Conservation (phyloP, 2,113 vertebrate species). For the Romanogobio albipinnatus region DNA sequence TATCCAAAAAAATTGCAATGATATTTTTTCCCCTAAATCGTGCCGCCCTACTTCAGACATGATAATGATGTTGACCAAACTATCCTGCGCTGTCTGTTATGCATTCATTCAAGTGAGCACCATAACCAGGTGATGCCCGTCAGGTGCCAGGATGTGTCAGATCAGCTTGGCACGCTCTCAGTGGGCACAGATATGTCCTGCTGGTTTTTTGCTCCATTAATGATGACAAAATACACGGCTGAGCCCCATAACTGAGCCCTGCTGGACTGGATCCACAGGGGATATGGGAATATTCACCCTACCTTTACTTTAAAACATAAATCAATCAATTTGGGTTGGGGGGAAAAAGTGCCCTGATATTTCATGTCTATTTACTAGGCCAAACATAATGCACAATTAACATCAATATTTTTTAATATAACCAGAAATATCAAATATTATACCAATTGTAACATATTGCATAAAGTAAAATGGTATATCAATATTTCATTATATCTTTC, state of each 20-base stretch:
- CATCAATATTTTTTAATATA: no score
- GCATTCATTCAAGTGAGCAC: neutral
- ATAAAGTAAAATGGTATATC: no score
- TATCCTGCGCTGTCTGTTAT: neutral
- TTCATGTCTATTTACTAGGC: no score
- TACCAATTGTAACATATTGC: no score
- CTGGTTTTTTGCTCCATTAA: neutral
- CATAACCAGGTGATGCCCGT: neutral
- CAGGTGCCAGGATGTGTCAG: neutral
- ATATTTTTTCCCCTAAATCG: no score
- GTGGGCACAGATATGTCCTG: neutral
- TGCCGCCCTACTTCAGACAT: no score
- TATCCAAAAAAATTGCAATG: no score
- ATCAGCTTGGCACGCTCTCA: neutral
- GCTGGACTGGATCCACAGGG: neutral
- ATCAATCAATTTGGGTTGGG: neutral
- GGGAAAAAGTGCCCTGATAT: no score
- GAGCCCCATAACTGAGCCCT: neutral
- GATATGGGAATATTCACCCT: neutral
- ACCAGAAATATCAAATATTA: no score
- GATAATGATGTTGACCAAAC: neutral
- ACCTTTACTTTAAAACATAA: neutral
- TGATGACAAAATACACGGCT: neutral
- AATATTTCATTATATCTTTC: no score
- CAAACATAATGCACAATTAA: no score